Percentiles rank a stretch among this genome's conserved stretches.
These are phyloP conservation scores for Priocnemis perturbator DNA, from an alignment of 2,888 invertebrate genomes.

Conservation along the genomic window DNA sequence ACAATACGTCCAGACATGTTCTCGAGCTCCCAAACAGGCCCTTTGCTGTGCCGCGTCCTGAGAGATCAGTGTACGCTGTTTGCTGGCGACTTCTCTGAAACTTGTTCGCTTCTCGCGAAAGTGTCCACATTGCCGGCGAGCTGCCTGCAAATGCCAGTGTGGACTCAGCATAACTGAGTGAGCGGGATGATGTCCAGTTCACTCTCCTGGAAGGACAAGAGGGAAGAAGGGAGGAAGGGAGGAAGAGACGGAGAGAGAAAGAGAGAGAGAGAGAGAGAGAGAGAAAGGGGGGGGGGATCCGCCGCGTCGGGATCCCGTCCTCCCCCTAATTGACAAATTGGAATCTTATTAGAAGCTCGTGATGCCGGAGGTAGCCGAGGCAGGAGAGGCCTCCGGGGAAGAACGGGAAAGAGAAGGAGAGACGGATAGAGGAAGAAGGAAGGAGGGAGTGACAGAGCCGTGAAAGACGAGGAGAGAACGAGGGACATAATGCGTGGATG, in stretches of 20 bases:
- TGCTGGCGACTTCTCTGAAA: no score
- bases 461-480: constrained; percentile 62
- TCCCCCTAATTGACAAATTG: constrained; percentile 84
- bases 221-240: constrained; percentile 39
- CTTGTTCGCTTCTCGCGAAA: no score
- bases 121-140: no score
- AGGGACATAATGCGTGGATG: constrained; percentile 69
- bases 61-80: no score
- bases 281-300: no score
- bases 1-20: no score
- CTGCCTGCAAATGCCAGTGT: no score
- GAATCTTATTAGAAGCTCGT: constrained; percentile 80
- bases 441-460: constrained; percentile 47
- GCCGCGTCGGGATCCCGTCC: constrained; percentile 65
- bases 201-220: constrained; percentile 21
- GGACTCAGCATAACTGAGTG: no score
- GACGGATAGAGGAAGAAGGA: constrained; percentile 22
- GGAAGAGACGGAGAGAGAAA: no score
- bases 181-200: background rate
- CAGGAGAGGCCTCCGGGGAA: constrained; percentile 38
- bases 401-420: constrained; percentile 30
- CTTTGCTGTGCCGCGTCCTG: no score
- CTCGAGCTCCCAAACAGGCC: no score
- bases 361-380: constrained; percentile 52
- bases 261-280: constrained; percentile 35